Evolutionary conservation across 2,888 invertebrate species (phyloP), one percentile per base, ranked within the genome.

Genomic region (Drosophila neotestacea): DNA sequence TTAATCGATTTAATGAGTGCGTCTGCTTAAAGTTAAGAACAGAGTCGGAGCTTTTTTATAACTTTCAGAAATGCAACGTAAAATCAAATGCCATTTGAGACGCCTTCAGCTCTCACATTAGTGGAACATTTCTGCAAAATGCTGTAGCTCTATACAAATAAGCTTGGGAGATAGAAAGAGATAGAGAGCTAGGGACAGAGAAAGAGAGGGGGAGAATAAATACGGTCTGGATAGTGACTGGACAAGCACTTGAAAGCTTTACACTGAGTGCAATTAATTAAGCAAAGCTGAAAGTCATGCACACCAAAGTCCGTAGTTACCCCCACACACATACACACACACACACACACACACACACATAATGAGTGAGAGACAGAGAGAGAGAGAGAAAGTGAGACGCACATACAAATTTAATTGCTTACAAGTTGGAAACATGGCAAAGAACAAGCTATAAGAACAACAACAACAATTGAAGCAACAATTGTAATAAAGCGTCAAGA

Each of bases 201-300:
- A 11, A 46, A 42, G 54, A 32, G 41, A 16, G 39, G 27, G 13
- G 46, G 39, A 38, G 52, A 30, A 42, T 41, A 66, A 63, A 70
- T 76, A 76, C 64, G 73, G 62, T 66, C 46, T 77, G 77, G 77
- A 77, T 65, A 73, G 76, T 76, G 73, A 76, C 73, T 76, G 76
- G 69, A 69, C 63, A 47, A 41, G 69, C 70, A 68, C 64, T 84
- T 56, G 70, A 72, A 77, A 82, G 83, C 81, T 82, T 79, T 70
- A 70, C 79, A 66, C 82, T 82, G 85, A 83, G 85, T 83, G 83
- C 83, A 83, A 83, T 83, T 85, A 85, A 85, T 85, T 85, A 85
- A 84, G 84, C 84, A 85, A 85, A 85, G 85, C 84, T 84, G 85
- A 85, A 85, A 85, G 85, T 84, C 85, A 85, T 85, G 75, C 85